Percentiles rank a stretch among this genome's conserved stretches.
phyloP scores from a whole-genome alignment of 2,113 vertebrate species.

The Rana temporaria region DNA sequence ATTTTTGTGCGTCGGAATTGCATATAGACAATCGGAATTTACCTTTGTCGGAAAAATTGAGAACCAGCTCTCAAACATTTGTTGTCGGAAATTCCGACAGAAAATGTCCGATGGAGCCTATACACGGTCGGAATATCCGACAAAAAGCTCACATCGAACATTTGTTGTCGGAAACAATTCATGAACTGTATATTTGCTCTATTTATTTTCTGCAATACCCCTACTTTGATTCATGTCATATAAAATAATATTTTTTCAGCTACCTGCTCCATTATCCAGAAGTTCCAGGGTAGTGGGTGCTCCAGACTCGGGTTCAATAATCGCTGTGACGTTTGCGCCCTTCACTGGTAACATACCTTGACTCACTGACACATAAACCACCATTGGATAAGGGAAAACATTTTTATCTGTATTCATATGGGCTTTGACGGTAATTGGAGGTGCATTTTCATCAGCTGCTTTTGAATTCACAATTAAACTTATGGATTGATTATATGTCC shows the following conservation, averaged over 20 bases:
- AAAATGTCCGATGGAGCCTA: too few species aligned
- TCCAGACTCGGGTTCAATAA: slow-evolving; percentile 62
- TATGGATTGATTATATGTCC: slow-evolving; percentile 56
- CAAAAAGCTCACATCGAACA: too few species aligned
- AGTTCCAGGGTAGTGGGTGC: slow-evolving; percentile 59
- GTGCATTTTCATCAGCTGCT: slow-evolving; percentile 58
- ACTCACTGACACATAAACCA: slow-evolving; percentile 71
- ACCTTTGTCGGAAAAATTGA: too few species aligned
- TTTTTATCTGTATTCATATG: slow-evolving; percentile 62
- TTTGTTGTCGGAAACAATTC: too few species aligned
- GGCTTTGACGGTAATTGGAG: slow-evolving; percentile 64
- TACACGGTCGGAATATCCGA: too few species aligned
- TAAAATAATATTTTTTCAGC: background rate
- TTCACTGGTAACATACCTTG: slow-evolving; percentile 73
- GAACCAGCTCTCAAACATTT: too few species aligned
- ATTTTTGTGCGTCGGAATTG: too few species aligned
- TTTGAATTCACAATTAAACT: slow-evolving; percentile 65
- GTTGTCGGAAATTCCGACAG: too few species aligned
- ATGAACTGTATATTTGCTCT: too few species aligned
- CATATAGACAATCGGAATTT: too few species aligned
- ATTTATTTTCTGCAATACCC: too few species aligned
- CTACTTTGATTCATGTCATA: too few species aligned
- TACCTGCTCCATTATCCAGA: slow-evolving; percentile 73
- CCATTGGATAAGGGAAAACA: slow-evolving; percentile 57
- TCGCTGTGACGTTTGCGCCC: slow-evolving; percentile 67